Base-by-base conservation (phyloP, 2,113 vertebrate genomes). In the Pyxicephalus adspersus region DNA sequence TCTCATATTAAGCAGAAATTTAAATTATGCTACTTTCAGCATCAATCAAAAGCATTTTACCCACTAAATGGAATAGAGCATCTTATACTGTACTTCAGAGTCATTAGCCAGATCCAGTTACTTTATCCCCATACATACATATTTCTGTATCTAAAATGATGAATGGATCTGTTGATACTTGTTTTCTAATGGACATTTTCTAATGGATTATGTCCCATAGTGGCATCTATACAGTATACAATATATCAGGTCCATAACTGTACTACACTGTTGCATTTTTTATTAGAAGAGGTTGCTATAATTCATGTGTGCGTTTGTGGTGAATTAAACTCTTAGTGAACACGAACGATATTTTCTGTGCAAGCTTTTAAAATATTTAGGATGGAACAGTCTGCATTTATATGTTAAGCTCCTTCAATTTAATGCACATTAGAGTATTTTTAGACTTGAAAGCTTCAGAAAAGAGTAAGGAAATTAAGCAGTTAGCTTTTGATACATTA, bases 141-240 rank as follows among this genome's bases (percentile, higher is more conserved):
- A 68, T 51, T 26, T 54, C 50, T 52, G 25, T 45, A 26, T 22
- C 6, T 51, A 18, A 22, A n/a, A 72, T 29, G 26, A 55, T 58
- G 9, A 31, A 55, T 52, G 1, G 22, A 9, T 18, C 4, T 25
- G 3, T 7, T 55, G 50, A 55, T 55, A 18, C 50, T 72, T 72
- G n/a, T 72, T 71, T 58, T 45, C 38, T 58, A 58, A 58, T 58
- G 57, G n/a, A 22, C 57, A 55, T 55, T 55, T 72, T 5, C 50
- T 72, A 55, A 29, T 72, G 50, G 51, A 31, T 72, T 72, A 55
- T 29, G 4, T 25, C 68, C 38, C 26, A 72, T n/a, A 54, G 50
- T 54, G 17, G 38, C 50, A 51, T 25, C 38, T 68, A 38, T 68
- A 68, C 25, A 8, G 3, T 71, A 52, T 26, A 0, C 22, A 8